Evolutionary conservation across 2,113 vertebrate species (phyloP).

Genomic region (Crypturellus undulatus): DNA sequence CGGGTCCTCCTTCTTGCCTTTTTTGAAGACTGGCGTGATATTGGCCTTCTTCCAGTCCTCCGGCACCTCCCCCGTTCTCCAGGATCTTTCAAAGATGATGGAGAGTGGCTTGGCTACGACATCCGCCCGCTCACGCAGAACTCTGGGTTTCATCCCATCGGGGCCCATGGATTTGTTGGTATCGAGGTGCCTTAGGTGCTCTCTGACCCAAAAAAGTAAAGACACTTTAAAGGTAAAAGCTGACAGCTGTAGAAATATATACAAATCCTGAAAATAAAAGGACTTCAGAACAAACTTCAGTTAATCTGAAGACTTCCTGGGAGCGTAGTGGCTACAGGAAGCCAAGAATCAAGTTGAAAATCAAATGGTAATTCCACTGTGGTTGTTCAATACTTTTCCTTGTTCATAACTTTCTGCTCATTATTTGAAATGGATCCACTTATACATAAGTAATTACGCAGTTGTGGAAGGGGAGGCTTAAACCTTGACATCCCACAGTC

Average conservation of each 20-base stretch:
- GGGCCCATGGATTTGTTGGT: too few relatives aligned
- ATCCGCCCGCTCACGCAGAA: too few relatives aligned
- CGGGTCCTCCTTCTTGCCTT: too few relatives aligned
- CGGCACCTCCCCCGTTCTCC: too few relatives aligned
- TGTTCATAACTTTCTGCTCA: background rate
- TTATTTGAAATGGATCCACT: background rate
- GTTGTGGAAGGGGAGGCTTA: background rate
- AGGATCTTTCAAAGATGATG: too few relatives aligned
- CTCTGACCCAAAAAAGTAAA: too few relatives aligned
- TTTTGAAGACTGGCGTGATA: too few relatives aligned
- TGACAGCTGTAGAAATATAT: accelerated
- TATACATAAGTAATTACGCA: background rate
- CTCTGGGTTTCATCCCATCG: too few relatives aligned
- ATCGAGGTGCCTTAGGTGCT: too few relatives aligned
- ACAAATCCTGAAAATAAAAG: background rate
- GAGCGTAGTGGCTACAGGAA: background rate
- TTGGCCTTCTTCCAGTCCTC: too few relatives aligned
- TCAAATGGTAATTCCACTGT: background rate
- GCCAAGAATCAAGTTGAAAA: background rate
- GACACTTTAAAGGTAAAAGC: background rate
- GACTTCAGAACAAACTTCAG: background rate
- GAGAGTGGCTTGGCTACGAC: too few relatives aligned
- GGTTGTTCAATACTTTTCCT: background rate
- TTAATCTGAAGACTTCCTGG: background rate
- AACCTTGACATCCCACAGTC: background rate